These are phyloP conservation scores for Leucoma salicis DNA, from an alignment of 2,888 invertebrate species.

Conservation along the genomic window DNA sequence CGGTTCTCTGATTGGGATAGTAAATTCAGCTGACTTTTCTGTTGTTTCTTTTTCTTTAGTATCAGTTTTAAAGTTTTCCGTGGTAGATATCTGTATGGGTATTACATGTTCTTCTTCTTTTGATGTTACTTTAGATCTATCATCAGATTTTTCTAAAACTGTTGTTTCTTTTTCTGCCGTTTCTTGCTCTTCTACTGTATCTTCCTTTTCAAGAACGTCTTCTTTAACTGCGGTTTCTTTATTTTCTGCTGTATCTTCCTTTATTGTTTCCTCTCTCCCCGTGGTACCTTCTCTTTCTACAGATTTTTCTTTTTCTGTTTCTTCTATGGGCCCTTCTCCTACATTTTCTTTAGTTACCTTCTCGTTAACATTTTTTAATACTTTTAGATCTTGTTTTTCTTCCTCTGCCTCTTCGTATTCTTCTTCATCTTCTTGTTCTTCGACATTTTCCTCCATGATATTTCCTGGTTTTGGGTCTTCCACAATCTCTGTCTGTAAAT, in stretches of 20 bases:
- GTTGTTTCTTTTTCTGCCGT: constrained; percentile 15
- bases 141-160: constrained; percentile 14
- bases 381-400: constrained; percentile 4
- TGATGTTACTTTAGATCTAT: constrained; percentile 18
- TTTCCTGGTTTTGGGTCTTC: constrained; percentile 15
- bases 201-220: constrained; percentile 4
- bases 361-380: background rate
- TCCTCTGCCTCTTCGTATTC: constrained; percentile 29
- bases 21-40: constrained; percentile 36
- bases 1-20: constrained; percentile 61
- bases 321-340: constrained; percentile 9
- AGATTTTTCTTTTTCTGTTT: constrained; percentile 8
- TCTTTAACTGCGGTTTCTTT: constrained; percentile 8
- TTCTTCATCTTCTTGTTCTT: constrained; percentile 15
- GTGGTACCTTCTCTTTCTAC: constrained; percentile 13
- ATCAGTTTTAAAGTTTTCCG: constrained; percentile 21
- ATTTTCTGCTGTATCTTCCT: constrained; percentile 11
- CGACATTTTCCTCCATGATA: constrained; percentile 11
- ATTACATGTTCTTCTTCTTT: constrained; percentile 28
- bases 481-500: constrained; percentile 7
- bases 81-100: constrained; percentile 16
- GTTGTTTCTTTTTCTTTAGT: constrained; percentile 31
- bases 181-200: constrained; percentile 31
- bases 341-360: constrained; percentile 10
- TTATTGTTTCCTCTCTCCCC: constrained; percentile 5